Conservation (phyloP, 2,797 vertebrate species). For the Vespertilio murinus region DNA sequence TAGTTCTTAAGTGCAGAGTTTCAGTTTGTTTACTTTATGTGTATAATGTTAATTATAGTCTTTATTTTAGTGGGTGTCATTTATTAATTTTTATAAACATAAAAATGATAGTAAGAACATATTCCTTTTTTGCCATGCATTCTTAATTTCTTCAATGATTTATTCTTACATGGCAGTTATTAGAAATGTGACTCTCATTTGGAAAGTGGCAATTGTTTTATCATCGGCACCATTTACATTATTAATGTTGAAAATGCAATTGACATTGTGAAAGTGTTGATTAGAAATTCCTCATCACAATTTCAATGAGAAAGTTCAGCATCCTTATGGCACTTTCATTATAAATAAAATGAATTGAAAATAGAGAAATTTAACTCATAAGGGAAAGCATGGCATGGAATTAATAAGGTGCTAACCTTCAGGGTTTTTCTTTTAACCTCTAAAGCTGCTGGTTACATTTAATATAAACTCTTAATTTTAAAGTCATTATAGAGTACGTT, state of each 20-base stretch:
- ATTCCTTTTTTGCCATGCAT: not conserved
- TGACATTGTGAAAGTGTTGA: slow-evolving; percentile 14
- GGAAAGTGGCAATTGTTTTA: slow-evolving; percentile 29
- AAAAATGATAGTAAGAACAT: not conserved
- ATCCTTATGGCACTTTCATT: slow-evolving; percentile 28
- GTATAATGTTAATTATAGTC: not conserved
- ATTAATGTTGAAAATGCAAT: not conserved
- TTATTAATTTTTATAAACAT: not conserved
- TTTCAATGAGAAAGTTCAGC: slow-evolving; percentile 36
- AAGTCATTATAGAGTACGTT: not conserved
- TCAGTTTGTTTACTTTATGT: not conserved
- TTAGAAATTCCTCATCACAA: slow-evolving; percentile 19
- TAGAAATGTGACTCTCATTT: not conserved
- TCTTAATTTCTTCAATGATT: slow-evolving; percentile 27
- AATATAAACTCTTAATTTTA: not conserved
- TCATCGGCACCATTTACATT: not conserved
- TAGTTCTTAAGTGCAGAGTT: not conserved
- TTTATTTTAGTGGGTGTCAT: not conserved
- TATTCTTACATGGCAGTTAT: not conserved
- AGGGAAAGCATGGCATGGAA: slow-evolving; percentile 39
- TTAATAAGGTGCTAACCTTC: slow-evolving; percentile 49
- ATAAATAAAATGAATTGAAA: slow-evolving; percentile 49
- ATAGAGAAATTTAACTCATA: slow-evolving; percentile 31
- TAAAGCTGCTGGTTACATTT: not conserved
- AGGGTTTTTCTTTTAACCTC: not conserved